A percentile compares a stretch with the other conserved stretches of the same genome.
These are phyloP conservation scores for Phataginus tricuspis DNA, from an alignment of 2,797 vertebrate genomes.

Conservation along the genomic window DNA sequence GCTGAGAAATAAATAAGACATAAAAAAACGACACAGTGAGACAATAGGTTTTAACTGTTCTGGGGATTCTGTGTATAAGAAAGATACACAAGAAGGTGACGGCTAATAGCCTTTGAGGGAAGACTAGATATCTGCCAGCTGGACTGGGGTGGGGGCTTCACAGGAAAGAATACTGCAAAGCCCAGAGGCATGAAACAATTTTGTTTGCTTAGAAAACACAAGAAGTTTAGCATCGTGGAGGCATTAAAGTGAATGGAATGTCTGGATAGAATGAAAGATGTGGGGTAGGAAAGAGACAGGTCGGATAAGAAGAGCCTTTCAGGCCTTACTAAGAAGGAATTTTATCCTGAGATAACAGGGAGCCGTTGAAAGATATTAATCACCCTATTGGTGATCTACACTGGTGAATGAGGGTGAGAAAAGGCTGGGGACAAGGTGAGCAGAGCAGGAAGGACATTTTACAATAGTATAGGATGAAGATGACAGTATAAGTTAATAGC, in stretches of 20 bases:
- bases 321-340: neutral
- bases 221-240: neutral
- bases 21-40: neutral
- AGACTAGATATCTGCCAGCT: neutral
- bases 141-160: neutral
- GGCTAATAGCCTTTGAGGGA: no score
- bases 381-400: neutral
- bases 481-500: neutral
- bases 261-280: neutral
- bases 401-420: neutral
- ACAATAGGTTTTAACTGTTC: neutral
- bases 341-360: neutral
- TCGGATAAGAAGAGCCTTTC: neutral
- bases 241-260: neutral
- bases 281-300: neutral
- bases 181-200: neutral
- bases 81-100: neutral
- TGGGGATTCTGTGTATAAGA: neutral
- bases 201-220: neutral
- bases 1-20: neutral
- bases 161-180: neutral
- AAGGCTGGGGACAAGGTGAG: neutral
- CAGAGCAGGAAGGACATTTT: neutral
- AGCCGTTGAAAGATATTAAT: neutral
- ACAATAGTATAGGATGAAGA: neutral